Evolutionary conservation across 2,113 vertebrate genomes (phyloP).

Genomic region (Dolichotis patagonum): DNA sequence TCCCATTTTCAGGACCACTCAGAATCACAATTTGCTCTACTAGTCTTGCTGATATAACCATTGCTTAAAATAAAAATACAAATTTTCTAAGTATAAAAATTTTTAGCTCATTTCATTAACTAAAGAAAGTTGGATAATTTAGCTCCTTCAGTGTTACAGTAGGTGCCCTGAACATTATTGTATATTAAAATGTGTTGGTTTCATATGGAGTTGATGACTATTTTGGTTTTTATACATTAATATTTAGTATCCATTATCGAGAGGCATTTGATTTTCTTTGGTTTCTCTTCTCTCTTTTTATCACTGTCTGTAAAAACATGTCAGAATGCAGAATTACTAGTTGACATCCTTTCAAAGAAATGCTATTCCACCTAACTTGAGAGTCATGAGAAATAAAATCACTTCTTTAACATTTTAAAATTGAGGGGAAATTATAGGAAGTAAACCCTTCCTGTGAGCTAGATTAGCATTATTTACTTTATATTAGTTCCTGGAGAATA

Average conservation of each 20-base stretch:
- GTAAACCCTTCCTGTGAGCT: neutral
- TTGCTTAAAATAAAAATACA: neutral
- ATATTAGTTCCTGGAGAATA: neutral
- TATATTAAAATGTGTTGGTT: neutral
- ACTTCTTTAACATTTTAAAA: neutral
- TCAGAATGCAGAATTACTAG: neutral
- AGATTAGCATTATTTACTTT: neutral
- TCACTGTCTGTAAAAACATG: neutral
- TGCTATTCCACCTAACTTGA: neutral
- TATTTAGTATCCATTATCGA: neutral
- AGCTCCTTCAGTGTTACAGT: neutral
- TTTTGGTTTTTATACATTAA: neutral
- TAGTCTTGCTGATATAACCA: neutral
- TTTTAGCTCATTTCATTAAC: neutral
- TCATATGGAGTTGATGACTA: neutral
- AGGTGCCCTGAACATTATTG: neutral
- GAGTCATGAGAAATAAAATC: neutral
- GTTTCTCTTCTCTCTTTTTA: neutral
- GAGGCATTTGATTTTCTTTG: neutral
- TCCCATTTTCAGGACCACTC: neutral
- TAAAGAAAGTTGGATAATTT: neutral
- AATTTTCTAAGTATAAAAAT: neutral
- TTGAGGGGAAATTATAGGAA: neutral
- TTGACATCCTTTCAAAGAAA: constrained; percentile 14
- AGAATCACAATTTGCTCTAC: accelerated